Percentiles rank a stretch among this genome's conserved stretches.
These are phyloP conservation scores for Eustalomyia histrio DNA, from an alignment of 2,888 invertebrate species.

Conservation along the genomic window DNA sequence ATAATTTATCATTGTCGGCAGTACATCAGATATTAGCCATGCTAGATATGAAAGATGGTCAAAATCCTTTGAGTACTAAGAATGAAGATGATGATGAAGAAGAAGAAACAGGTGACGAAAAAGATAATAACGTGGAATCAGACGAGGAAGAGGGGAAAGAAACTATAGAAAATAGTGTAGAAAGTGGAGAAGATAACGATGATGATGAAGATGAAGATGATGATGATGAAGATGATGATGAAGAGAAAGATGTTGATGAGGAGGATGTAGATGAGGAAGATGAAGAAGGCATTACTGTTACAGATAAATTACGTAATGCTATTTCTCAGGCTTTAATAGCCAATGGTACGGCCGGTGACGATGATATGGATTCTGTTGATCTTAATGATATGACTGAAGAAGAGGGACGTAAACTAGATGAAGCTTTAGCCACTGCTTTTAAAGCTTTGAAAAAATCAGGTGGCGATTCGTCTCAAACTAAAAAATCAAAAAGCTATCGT, in stretches of 20 bases:
- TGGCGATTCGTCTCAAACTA: slow-evolving; percentile 69
- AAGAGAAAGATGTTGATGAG: slow-evolving; percentile 74
- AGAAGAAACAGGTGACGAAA: slow-evolving; percentile 71
- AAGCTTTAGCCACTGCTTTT: slow-evolving; percentile 87
- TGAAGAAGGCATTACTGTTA: slow-evolving; percentile 83
- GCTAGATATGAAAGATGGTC: slow-evolving; percentile 85
- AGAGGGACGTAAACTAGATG: slow-evolving; percentile 86
- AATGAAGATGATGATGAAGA: slow-evolving; percentile 76
- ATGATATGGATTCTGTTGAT: slow-evolving; percentile 86
- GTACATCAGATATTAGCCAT: slow-evolving; percentile 87
- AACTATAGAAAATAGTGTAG: slow-evolving; percentile 72
- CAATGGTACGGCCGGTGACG: slow-evolving; percentile 77
- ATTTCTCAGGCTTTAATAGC: slow-evolving; percentile 86
- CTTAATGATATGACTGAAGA: slow-evolving; percentile 88
- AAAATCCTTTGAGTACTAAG: slow-evolving; percentile 83
- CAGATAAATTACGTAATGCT: slow-evolving; percentile 86
- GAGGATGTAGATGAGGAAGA: slow-evolving; percentile 81
- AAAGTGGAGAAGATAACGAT: slow-evolving; percentile 78
- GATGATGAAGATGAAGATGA: slow-evolving; percentile 80
- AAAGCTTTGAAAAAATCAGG: slow-evolving; percentile 74
- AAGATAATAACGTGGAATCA: slow-evolving; percentile 78
- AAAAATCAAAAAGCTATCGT: slow-evolving; percentile 81
- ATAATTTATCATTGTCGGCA: slow-evolving; percentile 84
- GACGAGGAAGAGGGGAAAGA: slow-evolving; percentile 77
- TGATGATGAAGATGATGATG: slow-evolving; percentile 78